Percentiles rank a stretch among this genome's conserved stretches.
Evolutionary conservation across 1,140 invertebrate genomes (phyloP).

Genomic region (Pissodes strobi): DNA sequence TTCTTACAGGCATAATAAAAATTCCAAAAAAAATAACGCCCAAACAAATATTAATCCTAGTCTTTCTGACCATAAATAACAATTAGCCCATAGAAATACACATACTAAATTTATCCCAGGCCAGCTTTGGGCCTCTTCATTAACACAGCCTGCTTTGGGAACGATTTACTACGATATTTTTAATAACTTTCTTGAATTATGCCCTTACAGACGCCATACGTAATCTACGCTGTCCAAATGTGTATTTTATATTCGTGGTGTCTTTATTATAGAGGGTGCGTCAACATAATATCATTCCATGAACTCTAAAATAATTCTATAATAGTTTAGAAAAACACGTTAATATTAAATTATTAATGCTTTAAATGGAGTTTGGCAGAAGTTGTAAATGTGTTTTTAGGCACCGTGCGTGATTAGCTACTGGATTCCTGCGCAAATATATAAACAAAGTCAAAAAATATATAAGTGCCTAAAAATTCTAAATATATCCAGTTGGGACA

Average conservation of each 20-base stretch:
- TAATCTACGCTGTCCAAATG: neutral
- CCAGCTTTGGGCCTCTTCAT: slow-evolving; percentile 13
- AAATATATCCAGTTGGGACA: too few species aligned
- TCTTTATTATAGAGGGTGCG: neutral
- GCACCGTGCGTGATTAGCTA: too few species aligned
- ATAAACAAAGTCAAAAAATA: too few species aligned
- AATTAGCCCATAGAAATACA: slow-evolving; percentile 20
- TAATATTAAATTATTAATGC: too few species aligned
- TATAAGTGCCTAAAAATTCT: too few species aligned
- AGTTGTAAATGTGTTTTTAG: too few species aligned
- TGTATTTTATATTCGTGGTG: neutral
- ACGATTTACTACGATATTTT: slow-evolving; percentile 25
- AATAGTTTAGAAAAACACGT: too few species aligned
- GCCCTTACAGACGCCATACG: neutral
- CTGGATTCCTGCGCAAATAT: too few species aligned
- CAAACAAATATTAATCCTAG: neutral
- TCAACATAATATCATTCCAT: too few species aligned
- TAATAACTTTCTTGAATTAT: slow-evolving; percentile 25
- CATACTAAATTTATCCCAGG: slow-evolving; percentile 13
- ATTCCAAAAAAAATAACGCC: slow-evolving; percentile 1
- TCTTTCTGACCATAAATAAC: slow-evolving; percentile 21
- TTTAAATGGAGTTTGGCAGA: too few species aligned
- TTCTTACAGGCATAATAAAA: too few species aligned
- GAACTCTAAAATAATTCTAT: too few species aligned
- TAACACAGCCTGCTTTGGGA: slow-evolving; percentile 15